These are phyloP conservation scores for Idaea biselata DNA, from an alignment of 2,888 invertebrate genomes.

Conservation along the genomic window DNA sequence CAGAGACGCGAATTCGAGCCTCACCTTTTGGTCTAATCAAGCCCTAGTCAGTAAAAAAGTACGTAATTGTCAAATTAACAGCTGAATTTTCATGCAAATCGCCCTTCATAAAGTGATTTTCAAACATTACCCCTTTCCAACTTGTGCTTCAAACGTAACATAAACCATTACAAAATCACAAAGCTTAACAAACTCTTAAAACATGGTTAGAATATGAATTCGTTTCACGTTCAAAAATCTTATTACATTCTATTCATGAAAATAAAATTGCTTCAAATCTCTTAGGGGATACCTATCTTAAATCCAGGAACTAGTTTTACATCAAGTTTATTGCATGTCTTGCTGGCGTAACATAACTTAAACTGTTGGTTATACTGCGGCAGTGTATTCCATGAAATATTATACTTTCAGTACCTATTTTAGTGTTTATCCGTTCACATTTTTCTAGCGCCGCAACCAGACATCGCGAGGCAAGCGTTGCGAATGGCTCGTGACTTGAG, in stretches of 20 bases:
- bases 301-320: conserved; percentile 17
- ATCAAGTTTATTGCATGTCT: conserved; percentile 25
- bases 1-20: no score
- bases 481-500: no score
- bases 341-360: conserved; percentile 18
- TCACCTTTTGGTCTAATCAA: no score
- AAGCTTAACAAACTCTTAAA: conserved; percentile 4
- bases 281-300: conserved; percentile 25
- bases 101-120: no score
- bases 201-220: conserved; percentile 15
- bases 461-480: no score
- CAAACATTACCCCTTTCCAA: background rate
- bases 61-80: no score
- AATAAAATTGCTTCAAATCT: conserved; percentile 21
- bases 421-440: background rate
- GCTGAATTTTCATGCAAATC: no score
- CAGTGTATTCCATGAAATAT: background rate
- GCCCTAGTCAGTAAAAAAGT: no score
- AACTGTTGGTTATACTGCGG: conserved; percentile 6
- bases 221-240: conserved; percentile 23
- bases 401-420: background rate
- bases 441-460: no score
- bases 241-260: conserved; percentile 24
- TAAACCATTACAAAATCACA: background rate
- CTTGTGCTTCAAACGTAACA: background rate